Evolutionary conservation across 2,797 vertebrate species (phyloP).

Genomic region (Sibirionetta formosa): DNA sequence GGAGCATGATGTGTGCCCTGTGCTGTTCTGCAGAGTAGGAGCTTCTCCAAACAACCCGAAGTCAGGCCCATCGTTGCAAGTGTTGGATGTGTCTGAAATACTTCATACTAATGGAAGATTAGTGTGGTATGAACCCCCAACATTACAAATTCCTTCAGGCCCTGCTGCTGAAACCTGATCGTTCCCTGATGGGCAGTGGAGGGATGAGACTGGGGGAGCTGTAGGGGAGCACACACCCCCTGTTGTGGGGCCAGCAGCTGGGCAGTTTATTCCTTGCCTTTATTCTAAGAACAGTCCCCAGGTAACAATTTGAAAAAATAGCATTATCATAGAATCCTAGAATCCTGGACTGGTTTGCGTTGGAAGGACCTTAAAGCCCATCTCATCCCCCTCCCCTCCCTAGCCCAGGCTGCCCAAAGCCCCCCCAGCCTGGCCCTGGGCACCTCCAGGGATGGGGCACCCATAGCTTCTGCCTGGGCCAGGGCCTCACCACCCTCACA

Average conservation of each 20-base stretch:
- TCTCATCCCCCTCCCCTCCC: too few species aligned
- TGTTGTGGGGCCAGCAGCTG: neutral
- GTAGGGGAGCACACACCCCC: accelerated
- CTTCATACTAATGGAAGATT: neutral
- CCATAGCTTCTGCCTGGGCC: too few species aligned
- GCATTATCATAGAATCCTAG: neutral
- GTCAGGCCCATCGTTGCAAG: neutral
- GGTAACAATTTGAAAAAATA: neutral
- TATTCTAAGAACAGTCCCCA: neutral
- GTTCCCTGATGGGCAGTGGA: neutral
- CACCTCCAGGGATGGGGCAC: too few species aligned
- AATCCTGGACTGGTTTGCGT: too few species aligned
- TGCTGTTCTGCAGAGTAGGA: neutral
- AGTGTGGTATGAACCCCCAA: accelerated
- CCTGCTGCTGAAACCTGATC: accelerated
- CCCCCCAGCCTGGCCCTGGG: too few species aligned
- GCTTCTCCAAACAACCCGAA: accelerated
- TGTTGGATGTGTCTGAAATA: neutral
- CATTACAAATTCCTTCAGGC: neutral
- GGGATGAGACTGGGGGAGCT: neutral
- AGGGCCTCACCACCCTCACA: too few species aligned
- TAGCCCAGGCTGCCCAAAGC: too few species aligned
- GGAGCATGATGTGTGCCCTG: accelerated
- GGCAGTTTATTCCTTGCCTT: neutral
- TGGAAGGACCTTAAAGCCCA: too few species aligned